Conservation (phyloP, 1,140 invertebrate genomes). For the Drosophila repletoides region DNA sequence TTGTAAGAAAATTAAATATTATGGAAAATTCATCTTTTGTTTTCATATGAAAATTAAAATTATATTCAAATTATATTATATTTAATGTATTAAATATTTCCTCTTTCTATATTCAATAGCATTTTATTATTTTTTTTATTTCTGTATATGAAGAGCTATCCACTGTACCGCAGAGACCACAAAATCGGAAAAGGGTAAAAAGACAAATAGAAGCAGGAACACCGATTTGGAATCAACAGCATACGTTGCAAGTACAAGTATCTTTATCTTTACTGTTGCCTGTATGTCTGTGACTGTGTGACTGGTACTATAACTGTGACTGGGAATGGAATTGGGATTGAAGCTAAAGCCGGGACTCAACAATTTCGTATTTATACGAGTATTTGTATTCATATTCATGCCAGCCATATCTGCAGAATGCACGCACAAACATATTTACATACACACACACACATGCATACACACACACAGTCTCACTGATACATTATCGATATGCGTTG, state of each 20-base stretch:
- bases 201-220: conserved; percentile 62
- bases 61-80: neutral
- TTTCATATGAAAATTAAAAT: too few relatives aligned
- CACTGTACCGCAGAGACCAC: conserved; percentile 14
- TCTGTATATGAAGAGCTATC: too few relatives aligned
- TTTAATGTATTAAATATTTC: neutral
- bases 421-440: conserved; percentile 19
- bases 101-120: too few relatives aligned
- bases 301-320: neutral
- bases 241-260: conserved; percentile 19
- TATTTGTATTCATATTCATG: conserved; percentile 27
- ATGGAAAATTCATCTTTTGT: too few relatives aligned
- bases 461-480: conserved; percentile 2
- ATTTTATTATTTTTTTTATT: too few relatives aligned
- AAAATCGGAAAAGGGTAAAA: conserved; percentile 46
- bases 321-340: neutral
- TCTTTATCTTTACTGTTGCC: conserved; percentile 36
- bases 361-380: conserved; percentile 17
- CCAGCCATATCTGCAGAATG: conserved; percentile 36
- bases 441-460: conserved; percentile 14
- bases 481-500: conserved; percentile 45
- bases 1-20: too few relatives aligned
- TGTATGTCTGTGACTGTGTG: conserved; percentile 1
- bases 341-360: neutral
- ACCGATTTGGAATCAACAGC: conserved; percentile 53